Evolutionary conservation across 2,113 vertebrate genomes (phyloP), one percentile per base, ranked within the genome.

Genomic region (Rutilus rutilus): DNA sequence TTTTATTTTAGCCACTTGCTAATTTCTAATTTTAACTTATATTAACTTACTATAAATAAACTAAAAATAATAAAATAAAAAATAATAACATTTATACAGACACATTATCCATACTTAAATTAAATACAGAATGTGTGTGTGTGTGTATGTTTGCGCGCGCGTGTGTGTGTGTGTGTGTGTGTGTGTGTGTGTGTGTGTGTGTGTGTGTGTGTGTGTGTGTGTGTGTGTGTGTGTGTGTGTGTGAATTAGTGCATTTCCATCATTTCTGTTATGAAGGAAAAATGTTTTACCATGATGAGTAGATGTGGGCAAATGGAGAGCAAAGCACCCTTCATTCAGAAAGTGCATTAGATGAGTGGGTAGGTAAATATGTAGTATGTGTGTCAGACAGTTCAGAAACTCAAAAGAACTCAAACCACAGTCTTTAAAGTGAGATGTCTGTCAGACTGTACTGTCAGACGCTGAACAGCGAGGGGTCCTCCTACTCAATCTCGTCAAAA

Each of bases 321-420:
- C 36, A 42, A 78, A 78, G 54, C n/a, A 21, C 7, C 9, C 9
- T 79, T 42, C 23, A 64, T 64, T 42, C 36, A 45, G 36, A 80
- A 19, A 25, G 2, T 65, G 78, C 47, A 21, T 45, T 19, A 30
- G 78, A 8, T 65, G 78, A 30, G 78, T 65, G n/a, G 15, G 39
- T 23, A 78, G 50, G 50, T 78, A 57, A 14, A 39, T 15, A 42
- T n/a, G 17, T 21, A 36, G 21, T 57, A 36, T 69, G 15, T 45
- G 64, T 79, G 50, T 80, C 77, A 60, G 76, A 71, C 47, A 17
- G 71, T 30, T 74, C 39, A 42, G 67, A 50, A 75, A n/a, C 75
- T 69, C 62, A 78, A 50, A 23, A 8, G 15, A 65, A 62, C 42
- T 69, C 47, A 86, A 86, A 59, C 23, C n/a, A 71, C 45, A 52